These are phyloP conservation scores for Physeter macrocephalus DNA, from an alignment of 2,113 vertebrate genomes.

Conservation along the genomic window DNA sequence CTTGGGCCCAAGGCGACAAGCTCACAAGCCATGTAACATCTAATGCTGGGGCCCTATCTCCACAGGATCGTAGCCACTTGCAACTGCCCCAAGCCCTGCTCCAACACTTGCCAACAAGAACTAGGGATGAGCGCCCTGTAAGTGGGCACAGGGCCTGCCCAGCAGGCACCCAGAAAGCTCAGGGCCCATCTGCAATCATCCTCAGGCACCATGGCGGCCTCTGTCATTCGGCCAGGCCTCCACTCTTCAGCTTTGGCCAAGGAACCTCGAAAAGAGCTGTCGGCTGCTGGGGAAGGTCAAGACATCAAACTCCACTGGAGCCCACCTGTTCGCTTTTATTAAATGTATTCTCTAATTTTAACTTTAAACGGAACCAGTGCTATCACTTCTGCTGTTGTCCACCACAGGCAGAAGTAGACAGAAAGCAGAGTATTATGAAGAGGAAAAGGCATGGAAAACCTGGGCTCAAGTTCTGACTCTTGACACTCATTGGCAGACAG, in stretches of 20 bases:
- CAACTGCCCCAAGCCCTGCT: background rate
- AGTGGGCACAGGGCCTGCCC: background rate
- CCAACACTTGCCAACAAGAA: background rate
- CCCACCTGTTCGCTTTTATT: background rate
- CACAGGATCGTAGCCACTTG: background rate
- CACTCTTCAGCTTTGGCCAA: background rate
- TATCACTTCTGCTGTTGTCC: background rate
- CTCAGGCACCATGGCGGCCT: background rate
- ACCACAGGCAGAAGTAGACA: fast-evolving
- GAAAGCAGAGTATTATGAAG: background rate
- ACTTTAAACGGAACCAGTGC: background rate
- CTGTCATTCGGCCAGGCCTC: background rate
- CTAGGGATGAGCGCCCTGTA: fast-evolving
- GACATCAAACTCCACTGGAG: background rate
- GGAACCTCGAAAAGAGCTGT: background rate
- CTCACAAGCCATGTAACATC: background rate
- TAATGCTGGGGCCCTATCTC: background rate
- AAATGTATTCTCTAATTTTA: background rate
- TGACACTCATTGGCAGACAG: background rate
- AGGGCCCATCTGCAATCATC: background rate
- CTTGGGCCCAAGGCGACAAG: background rate
- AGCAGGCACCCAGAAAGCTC: background rate
- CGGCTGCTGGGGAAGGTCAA: background rate
- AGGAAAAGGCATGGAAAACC: background rate
- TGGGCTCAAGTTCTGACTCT: background rate